Evolutionary conservation across 1,140 invertebrate species (phyloP).

Genomic region (Magallana gigas): DNA sequence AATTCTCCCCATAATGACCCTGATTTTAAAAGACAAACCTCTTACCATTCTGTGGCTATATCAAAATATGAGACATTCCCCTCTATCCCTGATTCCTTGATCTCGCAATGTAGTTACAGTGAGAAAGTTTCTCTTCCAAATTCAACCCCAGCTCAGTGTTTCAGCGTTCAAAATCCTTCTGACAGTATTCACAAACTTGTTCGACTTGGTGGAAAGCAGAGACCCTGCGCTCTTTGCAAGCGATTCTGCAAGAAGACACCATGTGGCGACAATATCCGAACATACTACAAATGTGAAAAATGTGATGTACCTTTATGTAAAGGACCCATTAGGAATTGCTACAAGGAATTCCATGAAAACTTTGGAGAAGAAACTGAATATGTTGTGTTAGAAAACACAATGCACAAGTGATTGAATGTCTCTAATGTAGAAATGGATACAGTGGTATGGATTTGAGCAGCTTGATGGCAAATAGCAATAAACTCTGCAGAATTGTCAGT

Average conservation of each 20-base stretch:
- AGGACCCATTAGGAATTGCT: conserved; percentile 40
- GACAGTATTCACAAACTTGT: conserved; percentile 23
- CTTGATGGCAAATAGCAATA: too few species aligned
- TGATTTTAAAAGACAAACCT: not conserved
- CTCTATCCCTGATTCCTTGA: not conserved
- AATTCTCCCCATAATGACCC: not conserved
- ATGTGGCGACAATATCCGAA: conserved; percentile 33
- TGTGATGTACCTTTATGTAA: conserved; percentile 50
- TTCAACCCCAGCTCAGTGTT: not conserved
- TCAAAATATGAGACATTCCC: not conserved
- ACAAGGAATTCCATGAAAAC: conserved; percentile 40
- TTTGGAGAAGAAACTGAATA: conserved; percentile 13
- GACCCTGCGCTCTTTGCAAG: conserved; percentile 40
- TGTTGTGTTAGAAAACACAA: conserved; percentile 33
- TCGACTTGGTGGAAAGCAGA: conserved; percentile 36
- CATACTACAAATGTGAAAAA: conserved; percentile 50
- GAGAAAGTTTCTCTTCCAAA: not conserved
- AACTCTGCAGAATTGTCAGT: not conserved
- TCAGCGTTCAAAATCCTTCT: conserved; percentile 5
- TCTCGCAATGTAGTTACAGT: not conserved
- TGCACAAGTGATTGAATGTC: not conserved
- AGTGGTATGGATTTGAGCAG: too few species aligned
- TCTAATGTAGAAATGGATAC: not conserved
- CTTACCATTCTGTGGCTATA: conserved; percentile 12
- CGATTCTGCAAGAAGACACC: conserved; percentile 41